Evolutionary conservation across 2,113 vertebrate genomes (phyloP), one percentile per base, ranked within the genome.

Genomic region (Genyomyrus donnyi): DNA sequence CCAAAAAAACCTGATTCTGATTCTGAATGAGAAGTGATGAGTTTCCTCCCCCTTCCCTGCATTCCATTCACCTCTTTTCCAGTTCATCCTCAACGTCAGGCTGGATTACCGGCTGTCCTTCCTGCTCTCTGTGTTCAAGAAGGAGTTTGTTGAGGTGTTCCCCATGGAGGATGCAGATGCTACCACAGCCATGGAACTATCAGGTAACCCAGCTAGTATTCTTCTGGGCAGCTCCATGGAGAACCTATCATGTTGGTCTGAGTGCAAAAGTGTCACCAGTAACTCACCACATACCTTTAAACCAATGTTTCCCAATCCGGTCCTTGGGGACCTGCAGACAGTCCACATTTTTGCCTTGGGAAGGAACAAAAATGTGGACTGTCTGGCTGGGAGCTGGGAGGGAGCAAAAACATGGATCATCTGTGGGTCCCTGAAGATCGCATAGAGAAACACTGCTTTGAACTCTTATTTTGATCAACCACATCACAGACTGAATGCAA

Each of bases 1-100:
- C 10, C n/a, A 66, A 27, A 66, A 27, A 27, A 27, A 66, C 8
- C 62, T 11, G n/a, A 31, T 66, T 66, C 24, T 66, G 56, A 58
- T 27, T 66, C n/a, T 27, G 24, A 52, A 45, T 19, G 48, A 7
- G 62, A 89, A 48, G 46, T 89, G 24, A 70, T 48, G 5, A 74
- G 45, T 4, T 49, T 49, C 35, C 88, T 66, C 70, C 88, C 91
- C 10, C 46, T 52, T 24, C n/a, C 49, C 31, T 90, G 6, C 85
- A 77, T 70, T 42, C 19, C 35, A 62, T 53, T 56, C 21, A 46
- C 27, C 45, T 42, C 86, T 92, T 89, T 39, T n/a, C 89, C 94
- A 99, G 98, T 99, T 99, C 94, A 99, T 99, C 94, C 96, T 99
- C 89, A 99, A 98, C 0, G 98, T 99, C 11, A 96, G 98, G 1